Conservation (phyloP, 2,113 vertebrate genomes). For the Todiramphus chloris region DNA sequence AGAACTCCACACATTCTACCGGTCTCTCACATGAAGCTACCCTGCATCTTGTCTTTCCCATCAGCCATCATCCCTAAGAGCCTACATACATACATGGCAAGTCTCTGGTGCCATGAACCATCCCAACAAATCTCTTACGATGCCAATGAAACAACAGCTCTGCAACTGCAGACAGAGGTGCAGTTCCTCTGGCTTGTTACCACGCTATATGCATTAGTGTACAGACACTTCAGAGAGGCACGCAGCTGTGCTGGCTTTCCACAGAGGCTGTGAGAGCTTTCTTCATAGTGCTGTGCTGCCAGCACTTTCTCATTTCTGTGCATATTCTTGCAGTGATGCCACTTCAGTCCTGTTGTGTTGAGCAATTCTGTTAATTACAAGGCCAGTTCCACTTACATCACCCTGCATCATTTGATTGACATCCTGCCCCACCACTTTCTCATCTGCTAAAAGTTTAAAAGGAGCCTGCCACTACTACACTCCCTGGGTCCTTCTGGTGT, state of each 20-base stretch:
- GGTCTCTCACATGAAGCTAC: not conserved
- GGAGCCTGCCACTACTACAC: too few species aligned
- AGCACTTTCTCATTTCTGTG: not conserved
- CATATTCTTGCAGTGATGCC: not conserved
- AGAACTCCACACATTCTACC: not conserved
- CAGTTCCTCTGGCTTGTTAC: not conserved
- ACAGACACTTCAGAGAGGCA: not conserved
- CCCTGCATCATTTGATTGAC: not conserved
- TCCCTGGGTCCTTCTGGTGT: not conserved
- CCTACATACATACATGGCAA: not conserved
- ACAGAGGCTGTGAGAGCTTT: not conserved
- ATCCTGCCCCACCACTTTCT: not conserved
- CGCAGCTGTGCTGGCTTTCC: not conserved
- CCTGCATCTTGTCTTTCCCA: not conserved
- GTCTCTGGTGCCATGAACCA: not conserved
- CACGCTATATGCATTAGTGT: not conserved
- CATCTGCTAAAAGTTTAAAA: not conserved
- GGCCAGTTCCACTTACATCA: not conserved
- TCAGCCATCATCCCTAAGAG: not conserved
- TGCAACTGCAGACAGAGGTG: not conserved
- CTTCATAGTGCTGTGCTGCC: not conserved
- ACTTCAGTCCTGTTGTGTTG: not conserved
- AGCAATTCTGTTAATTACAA: not conserved
- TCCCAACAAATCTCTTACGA: not conserved
- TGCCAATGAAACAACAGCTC: not conserved